These are phyloP conservation scores for Platorchestia sp. DNA, from an alignment of 1,140 invertebrate species.

Conservation along the genomic window DNA sequence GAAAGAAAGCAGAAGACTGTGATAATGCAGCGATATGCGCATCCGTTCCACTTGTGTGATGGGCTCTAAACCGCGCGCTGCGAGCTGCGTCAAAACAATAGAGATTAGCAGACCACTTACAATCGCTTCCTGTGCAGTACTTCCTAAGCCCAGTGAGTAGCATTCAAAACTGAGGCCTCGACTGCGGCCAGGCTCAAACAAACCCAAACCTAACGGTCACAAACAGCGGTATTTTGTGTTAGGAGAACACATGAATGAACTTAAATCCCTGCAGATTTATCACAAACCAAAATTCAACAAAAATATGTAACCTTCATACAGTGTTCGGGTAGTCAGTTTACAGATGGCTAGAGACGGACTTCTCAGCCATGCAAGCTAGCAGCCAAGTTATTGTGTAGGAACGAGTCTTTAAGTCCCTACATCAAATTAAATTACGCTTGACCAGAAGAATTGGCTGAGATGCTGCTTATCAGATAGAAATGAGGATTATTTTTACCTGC, in stretches of 20 bases:
- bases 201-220: background rate
- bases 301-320: no score
- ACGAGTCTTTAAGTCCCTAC: background rate
- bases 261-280: no score
- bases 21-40: background rate
- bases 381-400: no score
- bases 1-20: background rate
- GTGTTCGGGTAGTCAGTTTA: no score
- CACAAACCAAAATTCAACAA: no score
- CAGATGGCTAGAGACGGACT: no score
- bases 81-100: background rate
- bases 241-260: background rate
- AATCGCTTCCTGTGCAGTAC: background rate
- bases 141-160: background rate
- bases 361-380: no score
- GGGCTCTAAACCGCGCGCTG: background rate
- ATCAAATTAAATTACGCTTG: background rate
- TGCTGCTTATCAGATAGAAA: background rate
- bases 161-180: background rate
- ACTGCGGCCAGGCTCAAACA: background rate
- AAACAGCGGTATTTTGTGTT: background rate
- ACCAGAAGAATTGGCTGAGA: background rate
- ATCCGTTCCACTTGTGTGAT: conserved; percentile 3
- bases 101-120: background rate
- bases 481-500: background rate